A percentile compares a stretch with the other conserved stretches of the same genome.
phyloP scores from a whole-genome alignment of 2,888 invertebrate genomes.

The Rhopalosiphum nymphaeae region DNA sequence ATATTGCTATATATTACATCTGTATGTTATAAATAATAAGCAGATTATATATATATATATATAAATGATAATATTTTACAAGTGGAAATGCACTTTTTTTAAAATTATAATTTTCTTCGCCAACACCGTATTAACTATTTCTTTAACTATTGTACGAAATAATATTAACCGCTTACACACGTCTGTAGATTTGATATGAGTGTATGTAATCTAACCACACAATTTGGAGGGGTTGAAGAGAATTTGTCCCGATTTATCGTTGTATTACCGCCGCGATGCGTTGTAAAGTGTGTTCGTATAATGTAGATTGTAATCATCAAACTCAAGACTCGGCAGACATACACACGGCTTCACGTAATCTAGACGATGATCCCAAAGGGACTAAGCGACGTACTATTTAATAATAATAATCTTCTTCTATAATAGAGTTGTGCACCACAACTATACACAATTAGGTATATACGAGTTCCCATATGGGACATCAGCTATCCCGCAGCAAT shows the following conservation, averaged over 20 bases:
- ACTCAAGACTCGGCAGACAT: neutral
- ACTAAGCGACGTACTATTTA: neutral
- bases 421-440: neutral
- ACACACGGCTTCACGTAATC: neutral
- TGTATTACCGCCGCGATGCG: neutral
- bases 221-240: neutral
- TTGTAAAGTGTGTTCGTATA: neutral
- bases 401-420: neutral
- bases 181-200: neutral
- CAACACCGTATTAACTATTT: too few relatives aligned
- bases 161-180: neutral
- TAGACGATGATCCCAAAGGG: slow-evolving; percentile 18
- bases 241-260: neutral
- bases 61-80: neutral
- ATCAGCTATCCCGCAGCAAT: neutral
- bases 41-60: neutral
- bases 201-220: neutral
- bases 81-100: neutral
- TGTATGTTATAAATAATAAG: neutral
- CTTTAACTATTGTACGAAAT: neutral
- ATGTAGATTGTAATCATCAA: slow-evolving; percentile 32
- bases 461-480: neutral
- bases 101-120: neutral
- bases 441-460: neutral
- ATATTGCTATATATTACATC: neutral